Percentiles rank a stretch among this genome's conserved stretches.
Conservation (phyloP, 2,113 vertebrate genomes). For the Asarcornis scutulata region DNA sequence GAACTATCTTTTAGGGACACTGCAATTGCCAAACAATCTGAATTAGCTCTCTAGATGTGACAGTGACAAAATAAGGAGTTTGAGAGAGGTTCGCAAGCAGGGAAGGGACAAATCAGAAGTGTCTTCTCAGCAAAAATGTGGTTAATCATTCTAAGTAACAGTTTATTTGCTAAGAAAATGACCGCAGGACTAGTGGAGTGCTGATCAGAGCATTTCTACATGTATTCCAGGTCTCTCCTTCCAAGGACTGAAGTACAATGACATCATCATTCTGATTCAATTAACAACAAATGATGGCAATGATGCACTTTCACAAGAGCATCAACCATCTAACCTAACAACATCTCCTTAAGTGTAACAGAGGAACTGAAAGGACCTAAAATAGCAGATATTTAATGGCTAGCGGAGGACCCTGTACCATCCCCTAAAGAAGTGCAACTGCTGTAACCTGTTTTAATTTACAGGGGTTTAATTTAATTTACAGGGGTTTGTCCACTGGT, state of each 20-base stretch:
- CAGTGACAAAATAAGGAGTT: not conserved
- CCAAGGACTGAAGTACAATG: not conserved
- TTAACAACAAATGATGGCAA: not conserved
- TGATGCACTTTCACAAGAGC: not conserved
- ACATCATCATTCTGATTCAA: not conserved
- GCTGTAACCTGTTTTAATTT: not conserved
- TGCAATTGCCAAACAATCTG: not conserved
- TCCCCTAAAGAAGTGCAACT: not conserved
- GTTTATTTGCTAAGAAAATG: not conserved
- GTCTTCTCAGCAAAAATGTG: not conserved
- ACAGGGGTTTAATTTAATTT: too few relatives aligned
- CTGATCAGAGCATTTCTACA: not conserved
- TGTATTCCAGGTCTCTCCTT: not conserved
- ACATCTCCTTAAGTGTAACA: not conserved
- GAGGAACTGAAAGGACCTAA: not conserved
- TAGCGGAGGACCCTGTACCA: not conserved
- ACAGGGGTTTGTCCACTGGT: fast-evolving
- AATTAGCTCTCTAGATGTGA: not conserved
- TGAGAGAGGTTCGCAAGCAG: not conserved
- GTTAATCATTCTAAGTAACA: not conserved
- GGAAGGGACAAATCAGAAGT: not conserved
- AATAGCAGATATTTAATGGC: not conserved
- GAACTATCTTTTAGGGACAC: not conserved
- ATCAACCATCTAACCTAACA: not conserved
- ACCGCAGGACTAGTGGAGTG: not conserved